Evolutionary conservation across 1,140 invertebrate species (phyloP).

Genomic region (Orius insidiosus): DNA sequence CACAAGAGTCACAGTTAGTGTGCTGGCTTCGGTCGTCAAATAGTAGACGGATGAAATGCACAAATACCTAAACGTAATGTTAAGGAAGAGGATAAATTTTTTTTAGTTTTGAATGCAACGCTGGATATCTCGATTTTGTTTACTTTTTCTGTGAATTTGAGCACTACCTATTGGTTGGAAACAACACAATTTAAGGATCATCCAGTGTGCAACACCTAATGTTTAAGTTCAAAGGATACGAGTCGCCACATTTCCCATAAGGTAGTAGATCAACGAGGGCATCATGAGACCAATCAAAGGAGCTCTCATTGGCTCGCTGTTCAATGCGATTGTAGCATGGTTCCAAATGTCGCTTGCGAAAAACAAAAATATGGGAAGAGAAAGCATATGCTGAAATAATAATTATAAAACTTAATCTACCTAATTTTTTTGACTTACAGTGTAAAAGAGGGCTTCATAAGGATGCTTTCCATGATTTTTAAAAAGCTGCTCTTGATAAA

Average conservation of each 20-base stretch:
- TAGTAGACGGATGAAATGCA: conserved; percentile 91
- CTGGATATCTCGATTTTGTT: too few relatives aligned
- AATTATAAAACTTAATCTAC: conserved; percentile 13
- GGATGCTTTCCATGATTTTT: conserved; percentile 82
- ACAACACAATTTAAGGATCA: too few relatives aligned
- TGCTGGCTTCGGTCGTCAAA: conserved; percentile 83
- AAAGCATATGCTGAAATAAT: conserved; percentile 56
- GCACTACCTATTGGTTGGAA: too few relatives aligned
- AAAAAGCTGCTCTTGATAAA: conserved; percentile 88
- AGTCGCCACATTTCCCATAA: conserved; percentile 73
- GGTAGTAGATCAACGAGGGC: conserved; percentile 59
- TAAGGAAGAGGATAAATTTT: too few relatives aligned
- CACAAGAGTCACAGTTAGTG: conserved; percentile 87
- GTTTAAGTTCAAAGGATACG: conserved; percentile 60
- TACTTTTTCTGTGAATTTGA: too few relatives aligned
- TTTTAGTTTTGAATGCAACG: too few relatives aligned
- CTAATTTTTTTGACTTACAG: conserved; percentile 30
- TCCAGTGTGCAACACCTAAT: too few relatives aligned
- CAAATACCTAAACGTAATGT: conserved; percentile 39
- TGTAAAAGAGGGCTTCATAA: conserved; percentile 85
- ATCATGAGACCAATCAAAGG: conserved; percentile 32
- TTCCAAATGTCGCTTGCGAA: conserved; percentile 54
- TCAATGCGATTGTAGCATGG: conserved; percentile 42
- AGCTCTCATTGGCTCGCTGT: conserved; percentile 32
- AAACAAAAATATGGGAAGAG: conserved; percentile 68